Base-by-base conservation (phyloP, 2,888 invertebrate genomes). In the Cerceris ruficornis region DNA sequence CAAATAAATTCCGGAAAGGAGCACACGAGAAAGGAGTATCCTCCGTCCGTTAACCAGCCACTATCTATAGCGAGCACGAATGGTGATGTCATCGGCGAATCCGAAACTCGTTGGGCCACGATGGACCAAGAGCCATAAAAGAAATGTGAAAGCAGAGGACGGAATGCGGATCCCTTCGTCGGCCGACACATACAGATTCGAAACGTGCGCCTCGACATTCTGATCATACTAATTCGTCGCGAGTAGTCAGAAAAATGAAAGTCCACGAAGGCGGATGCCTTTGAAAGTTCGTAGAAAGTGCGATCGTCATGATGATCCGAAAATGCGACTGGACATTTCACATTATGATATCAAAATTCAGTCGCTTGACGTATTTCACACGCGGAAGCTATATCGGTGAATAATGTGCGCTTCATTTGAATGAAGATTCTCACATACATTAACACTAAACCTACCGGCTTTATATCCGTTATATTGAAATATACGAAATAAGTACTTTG, bases 61-160 rank as follows among this genome's bases (percentile, higher is more conserved):
- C 28, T 28, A 28, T 28, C 28, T 28, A 28, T 15, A 28, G 55
- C 43, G 39, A 13, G 43, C 28, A 17, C 55, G 13, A n/a, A n/a
- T 13, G 11, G 11, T 59, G 76, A 74, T 62, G 69, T 77, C 68
- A 69, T 57, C 66, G 74, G 0, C 62, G 52, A 61, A 28, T 68
- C 66, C 69, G 73, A 75, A 72, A 80, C 72, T 65, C 60, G 74
- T 15, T 28, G 28, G 28, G 28, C 28, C 28, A 14, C 52, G 49
- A 49, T 70, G 75, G 70, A 66, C 72, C 50, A 59, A 15, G 7
- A n/a, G 11, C 17, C 76, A 58, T 62, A 52, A 72, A 79, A 82
- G 73, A 84, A 87, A 86, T 80, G 87, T 86, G 88, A 88, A 88
- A 88, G 88, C 83, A 17, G 74, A 66, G 39, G n/a, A 54, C 28